phyloP scores from a whole-genome alignment of 2,888 invertebrate species.

The Pyrgus malvae region DNA sequence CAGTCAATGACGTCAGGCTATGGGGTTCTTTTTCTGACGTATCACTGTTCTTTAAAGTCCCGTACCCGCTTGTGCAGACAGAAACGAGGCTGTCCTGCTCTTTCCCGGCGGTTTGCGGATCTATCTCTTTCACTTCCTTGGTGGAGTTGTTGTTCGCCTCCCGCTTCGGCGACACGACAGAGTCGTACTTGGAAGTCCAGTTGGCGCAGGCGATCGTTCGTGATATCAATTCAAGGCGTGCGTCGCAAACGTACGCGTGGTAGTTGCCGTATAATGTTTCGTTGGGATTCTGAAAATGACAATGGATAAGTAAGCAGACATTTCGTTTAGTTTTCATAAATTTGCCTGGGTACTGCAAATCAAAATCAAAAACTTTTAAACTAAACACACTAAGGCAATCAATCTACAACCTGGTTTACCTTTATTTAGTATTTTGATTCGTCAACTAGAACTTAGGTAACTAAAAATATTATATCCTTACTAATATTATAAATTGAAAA shows the following conservation, averaged over 20 bases:
- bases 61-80: conserved; percentile 70
- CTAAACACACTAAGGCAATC: too few relatives aligned
- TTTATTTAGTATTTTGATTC: too few relatives aligned
- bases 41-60: conserved; percentile 58
- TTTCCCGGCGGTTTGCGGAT: conserved; percentile 45
- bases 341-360: too few relatives aligned
- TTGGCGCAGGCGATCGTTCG: conserved; percentile 87
- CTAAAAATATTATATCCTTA: too few relatives aligned
- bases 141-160: conserved; percentile 64
- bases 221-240: conserved; percentile 88
- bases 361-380: too few relatives aligned
- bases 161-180: conserved; percentile 67
- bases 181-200: conserved; percentile 92
- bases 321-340: too few relatives aligned
- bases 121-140: conserved; percentile 60
- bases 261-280: conserved; percentile 90
- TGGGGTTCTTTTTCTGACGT: conserved; percentile 62
- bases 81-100: conserved; percentile 74
- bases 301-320: background rate
- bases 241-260: conserved; percentile 93
- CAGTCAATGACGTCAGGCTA: conserved; percentile 62
- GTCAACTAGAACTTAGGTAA: too few relatives aligned
- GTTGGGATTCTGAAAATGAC: conserved; percentile 67
- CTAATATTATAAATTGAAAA: too few relatives aligned
- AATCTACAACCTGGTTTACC: too few relatives aligned